A percentile compares a stretch with the other conserved stretches of the same genome.
phyloP scores from a whole-genome alignment of 2,113 vertebrate species.

The Gallinago media region DNA sequence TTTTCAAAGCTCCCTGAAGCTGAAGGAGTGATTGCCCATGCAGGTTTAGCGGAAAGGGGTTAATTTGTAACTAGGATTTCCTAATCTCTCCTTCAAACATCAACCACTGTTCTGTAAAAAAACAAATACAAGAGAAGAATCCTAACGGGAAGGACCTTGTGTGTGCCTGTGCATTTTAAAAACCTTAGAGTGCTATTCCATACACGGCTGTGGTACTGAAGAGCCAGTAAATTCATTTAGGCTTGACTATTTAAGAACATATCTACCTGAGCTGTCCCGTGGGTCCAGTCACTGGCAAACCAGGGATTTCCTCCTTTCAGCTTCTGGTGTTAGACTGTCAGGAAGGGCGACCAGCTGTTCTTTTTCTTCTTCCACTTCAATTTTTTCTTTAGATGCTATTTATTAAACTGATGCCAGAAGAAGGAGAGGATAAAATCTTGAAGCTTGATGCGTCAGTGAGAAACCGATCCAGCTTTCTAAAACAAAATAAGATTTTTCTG shows the following conservation, averaged over 20 bases:
- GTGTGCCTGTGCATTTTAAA: neutral
- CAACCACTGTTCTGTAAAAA: neutral
- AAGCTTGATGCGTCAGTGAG: neutral
- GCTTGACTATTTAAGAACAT: neutral
- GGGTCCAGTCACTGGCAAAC: neutral
- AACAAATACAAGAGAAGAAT: neutral
- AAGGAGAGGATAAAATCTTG: neutral
- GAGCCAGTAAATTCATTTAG: neutral
- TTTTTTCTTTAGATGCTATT: neutral
- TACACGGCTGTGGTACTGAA: neutral
- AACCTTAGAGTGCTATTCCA: neutral
- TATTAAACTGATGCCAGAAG: neutral
- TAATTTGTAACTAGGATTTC: neutral
- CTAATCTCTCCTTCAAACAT: neutral
- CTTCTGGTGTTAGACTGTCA: neutral
- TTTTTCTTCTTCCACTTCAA: neutral
- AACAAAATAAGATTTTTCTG: neutral
- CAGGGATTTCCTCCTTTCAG: neutral
- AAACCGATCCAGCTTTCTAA: neutral
- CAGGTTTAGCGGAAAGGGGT: neutral
- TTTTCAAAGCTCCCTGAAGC: neutral
- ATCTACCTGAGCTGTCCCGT: neutral
- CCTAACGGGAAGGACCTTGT: neutral
- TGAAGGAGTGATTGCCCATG: neutral
- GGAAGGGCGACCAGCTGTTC: neutral